Evolutionary conservation across 2,888 invertebrate genomes (phyloP), one percentile per base, ranked within the genome.

Genomic region (Ceratothoa steindachneri): DNA sequence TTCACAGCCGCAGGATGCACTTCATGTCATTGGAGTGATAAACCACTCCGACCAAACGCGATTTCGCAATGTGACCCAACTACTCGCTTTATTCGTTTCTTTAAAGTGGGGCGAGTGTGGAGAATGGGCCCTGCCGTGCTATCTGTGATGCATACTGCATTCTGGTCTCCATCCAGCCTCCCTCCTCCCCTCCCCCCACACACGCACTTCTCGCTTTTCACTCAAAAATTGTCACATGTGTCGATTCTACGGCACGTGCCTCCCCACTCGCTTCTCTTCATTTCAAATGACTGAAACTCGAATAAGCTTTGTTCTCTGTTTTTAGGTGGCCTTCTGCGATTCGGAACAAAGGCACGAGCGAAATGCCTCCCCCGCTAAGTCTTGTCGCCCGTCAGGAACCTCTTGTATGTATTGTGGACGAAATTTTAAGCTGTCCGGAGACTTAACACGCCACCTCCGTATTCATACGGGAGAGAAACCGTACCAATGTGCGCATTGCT

Each of bases 391-490:
- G 5, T 41, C 41, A 41, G 41, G 41, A 41, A 41, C 5, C 15
- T 15, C 41, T 15, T 41, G 41, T 41, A 41, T 41, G 41, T 41
- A 41, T 41, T 41, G 41, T 41, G 41, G 41, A 41, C 5, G 41
- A 41, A 41, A 5, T 41, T 41, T 41, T 41, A 41, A 41, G 15
- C 15, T 41, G 41, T 41, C 41, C 5, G 41, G 41, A 41, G 41
- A 41, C 15, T 41, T 41, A 15, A 41, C 5, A 9, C 71, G 71
- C 24, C 71, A 71, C 41, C 65, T 71, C 15, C 71, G 71, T 19
- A 30, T 66, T 7, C 71, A 71, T 29, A 65, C 71, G 29, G 71
- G 71, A 66, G 71, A 71, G 51, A 64, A 66, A 27, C 71, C 71
- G 27, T 66, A 41, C 41, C 71, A 71, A 15, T 71, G 71, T 51